Evolutionary conservation across 1,140 invertebrate species (phyloP).

Genomic region (Magallana ariakensis): DNA sequence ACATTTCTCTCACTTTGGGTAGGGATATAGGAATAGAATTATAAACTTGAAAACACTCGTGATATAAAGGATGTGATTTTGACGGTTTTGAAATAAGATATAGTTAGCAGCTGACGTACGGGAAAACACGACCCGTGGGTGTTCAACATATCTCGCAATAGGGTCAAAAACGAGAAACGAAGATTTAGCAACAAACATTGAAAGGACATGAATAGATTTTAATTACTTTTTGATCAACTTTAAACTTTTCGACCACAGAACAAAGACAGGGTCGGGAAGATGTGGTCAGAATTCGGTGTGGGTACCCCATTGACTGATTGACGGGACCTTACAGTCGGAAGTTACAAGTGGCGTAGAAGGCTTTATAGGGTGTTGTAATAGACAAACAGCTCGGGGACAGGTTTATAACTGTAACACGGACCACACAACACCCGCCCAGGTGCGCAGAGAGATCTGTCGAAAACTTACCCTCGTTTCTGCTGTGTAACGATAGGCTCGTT

Average conservation of each 20-base stretch:
- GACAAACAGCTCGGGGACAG: conserved; percentile 20
- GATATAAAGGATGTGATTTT: neutral
- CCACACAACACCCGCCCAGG: conserved; percentile 16
- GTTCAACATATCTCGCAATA: neutral
- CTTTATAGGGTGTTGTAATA: conserved; percentile 25
- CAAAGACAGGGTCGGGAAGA: conserved; percentile 1
- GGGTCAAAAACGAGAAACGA: conserved; percentile 30
- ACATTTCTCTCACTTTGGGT: too few species aligned
- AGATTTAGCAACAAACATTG: neutral
- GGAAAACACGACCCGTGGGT: neutral
- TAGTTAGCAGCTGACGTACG: neutral
- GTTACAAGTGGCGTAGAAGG: neutral
- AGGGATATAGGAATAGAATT: too few species aligned
- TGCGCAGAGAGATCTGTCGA: neutral
- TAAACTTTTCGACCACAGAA: conserved; percentile 11
- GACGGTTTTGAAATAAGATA: conserved; percentile 20
- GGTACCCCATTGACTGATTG: neutral
- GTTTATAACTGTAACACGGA: neutral
- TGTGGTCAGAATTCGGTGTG: neutral
- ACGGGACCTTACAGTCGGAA: conserved; percentile 12
- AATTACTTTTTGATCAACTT: conserved; percentile 35
- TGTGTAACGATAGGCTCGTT: neutral
- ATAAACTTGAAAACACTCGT: too few species aligned
- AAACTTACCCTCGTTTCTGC: neutral
- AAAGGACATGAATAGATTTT: conserved; percentile 29